These are phyloP conservation scores for Prietella phreatophila DNA, from an alignment of 2,113 vertebrate species.

Conservation along the genomic window DNA sequence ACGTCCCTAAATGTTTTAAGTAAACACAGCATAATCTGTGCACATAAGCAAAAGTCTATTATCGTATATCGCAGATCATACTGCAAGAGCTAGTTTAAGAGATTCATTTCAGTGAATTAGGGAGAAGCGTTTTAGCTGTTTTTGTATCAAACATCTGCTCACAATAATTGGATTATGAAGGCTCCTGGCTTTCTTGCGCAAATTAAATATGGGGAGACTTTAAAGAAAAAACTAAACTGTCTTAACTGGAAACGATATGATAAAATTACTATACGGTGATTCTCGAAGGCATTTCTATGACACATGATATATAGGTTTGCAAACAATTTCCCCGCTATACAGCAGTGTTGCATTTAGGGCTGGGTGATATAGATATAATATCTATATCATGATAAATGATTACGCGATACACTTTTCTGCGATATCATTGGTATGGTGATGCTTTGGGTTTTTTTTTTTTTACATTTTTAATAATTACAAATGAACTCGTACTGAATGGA, in stretches of 20 bases:
- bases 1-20: slow-evolving; percentile 10
- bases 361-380: no score
- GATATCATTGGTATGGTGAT: no score
- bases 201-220: slow-evolving; percentile 36
- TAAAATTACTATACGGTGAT: neutral
- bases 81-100: slow-evolving; percentile 30
- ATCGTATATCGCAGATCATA: slow-evolving; percentile 39
- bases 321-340: no score
- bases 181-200: slow-evolving; percentile 25
- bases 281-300: neutral
- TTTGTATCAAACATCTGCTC: slow-evolving; percentile 50
- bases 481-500: no score
- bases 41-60: slow-evolving; percentile 15
- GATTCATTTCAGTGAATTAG: slow-evolving; percentile 44
- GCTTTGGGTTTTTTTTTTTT: no score
- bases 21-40: neutral
- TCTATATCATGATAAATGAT: no score
- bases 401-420: no score
- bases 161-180: slow-evolving; percentile 48
- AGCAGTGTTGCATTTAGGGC: no score
- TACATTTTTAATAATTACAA: no score
- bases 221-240: slow-evolving; percentile 14
- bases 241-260: neutral
- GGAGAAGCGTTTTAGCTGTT: slow-evolving; percentile 43
- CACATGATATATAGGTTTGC: no score